Percentiles rank a stretch among this genome's conserved stretches.
These are phyloP conservation scores for Vicugna pacos DNA, from an alignment of 2,113 vertebrate genomes.

Conservation along the genomic window DNA sequence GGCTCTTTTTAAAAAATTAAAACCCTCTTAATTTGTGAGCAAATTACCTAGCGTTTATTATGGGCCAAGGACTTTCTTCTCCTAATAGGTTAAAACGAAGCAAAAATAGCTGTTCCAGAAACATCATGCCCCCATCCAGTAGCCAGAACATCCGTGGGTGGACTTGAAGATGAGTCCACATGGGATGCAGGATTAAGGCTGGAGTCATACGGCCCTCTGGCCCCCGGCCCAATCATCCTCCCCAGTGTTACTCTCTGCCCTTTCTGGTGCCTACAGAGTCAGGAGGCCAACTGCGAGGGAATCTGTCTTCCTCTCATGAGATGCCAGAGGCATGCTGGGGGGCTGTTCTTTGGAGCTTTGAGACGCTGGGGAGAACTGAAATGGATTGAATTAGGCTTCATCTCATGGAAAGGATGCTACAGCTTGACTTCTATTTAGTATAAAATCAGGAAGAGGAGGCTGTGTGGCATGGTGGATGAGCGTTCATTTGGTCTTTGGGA, in stretches of 20 bases:
- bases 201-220: not conserved
- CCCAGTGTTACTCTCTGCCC: not conserved
- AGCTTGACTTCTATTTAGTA: not conserved
- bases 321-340: not conserved
- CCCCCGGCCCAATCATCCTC: not conserved
- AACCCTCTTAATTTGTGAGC: not conserved
- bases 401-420: not conserved
- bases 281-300: not conserved
- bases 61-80: not conserved
- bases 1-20: not conserved
- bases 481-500: not conserved
- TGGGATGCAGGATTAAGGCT: not conserved
- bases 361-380: not conserved
- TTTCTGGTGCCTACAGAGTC: not conserved
- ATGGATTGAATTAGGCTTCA: not conserved
- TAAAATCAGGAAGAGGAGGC: not conserved
- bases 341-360: not conserved
- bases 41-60: not conserved
- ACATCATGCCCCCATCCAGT: not conserved
- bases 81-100: not conserved
- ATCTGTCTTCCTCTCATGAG: not conserved
- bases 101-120: not conserved
- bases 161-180: not conserved
- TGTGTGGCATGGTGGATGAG: not conserved
- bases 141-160: not conserved